phyloP scores from a whole-genome alignment of 1,140 invertebrate genomes.

The Paraescarpia echinospica region DNA sequence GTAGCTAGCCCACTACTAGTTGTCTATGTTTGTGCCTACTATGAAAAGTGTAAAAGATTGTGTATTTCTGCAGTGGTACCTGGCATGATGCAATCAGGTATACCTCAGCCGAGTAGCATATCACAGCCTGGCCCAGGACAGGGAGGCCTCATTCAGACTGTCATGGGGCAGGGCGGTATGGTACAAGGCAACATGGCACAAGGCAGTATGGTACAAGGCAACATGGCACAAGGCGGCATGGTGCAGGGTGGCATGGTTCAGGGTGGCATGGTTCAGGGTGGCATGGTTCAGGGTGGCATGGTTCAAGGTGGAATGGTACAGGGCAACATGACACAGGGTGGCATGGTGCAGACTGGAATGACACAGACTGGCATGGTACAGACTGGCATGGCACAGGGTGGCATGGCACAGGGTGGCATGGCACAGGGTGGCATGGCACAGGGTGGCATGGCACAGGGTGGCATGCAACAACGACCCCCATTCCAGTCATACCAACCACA shows the following conservation, averaged over 20 bases:
- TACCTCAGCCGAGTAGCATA: neutral
- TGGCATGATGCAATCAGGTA: neutral
- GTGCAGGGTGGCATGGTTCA: neutral
- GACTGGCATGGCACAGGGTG: neutral
- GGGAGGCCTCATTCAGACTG: neutral
- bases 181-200: neutral
- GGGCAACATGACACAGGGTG: neutral
- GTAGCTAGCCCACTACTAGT: neutral
- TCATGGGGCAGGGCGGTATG: neutral
- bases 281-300: neutral
- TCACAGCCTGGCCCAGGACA: neutral
- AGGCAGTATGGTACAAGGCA: neutral
- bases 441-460: neutral
- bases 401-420: neutral
- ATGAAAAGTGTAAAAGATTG: neutral
- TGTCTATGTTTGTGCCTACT: neutral
- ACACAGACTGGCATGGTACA: neutral
- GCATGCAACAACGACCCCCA: neutral
- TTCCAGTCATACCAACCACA: neutral
- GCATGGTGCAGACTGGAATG: neutral
- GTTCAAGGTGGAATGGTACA: neutral
- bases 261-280: neutral
- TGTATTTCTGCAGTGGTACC: neutral
- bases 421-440: neutral
- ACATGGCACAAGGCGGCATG: neutral